These are phyloP conservation scores for Channallabes apus DNA, from an alignment of 2,797 vertebrate species.

Conservation along the genomic window DNA sequence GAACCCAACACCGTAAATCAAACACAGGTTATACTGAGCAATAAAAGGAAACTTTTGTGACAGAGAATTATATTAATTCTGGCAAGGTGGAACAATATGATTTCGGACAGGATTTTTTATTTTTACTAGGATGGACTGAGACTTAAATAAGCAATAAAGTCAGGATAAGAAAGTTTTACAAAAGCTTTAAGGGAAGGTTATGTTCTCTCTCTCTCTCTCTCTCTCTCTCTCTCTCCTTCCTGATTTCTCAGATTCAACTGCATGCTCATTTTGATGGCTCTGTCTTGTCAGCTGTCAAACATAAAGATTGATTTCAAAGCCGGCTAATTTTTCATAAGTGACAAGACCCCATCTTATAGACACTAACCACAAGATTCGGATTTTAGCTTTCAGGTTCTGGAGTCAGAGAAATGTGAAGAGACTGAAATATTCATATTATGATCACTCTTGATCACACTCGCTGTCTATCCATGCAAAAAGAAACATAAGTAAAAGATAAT, in stretches of 20 bases:
- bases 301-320: slow-evolving; percentile 57
- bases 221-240: too few relatives aligned
- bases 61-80: slow-evolving; percentile 19
- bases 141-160: slow-evolving; percentile 29
- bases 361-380: background rate
- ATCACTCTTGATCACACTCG: background rate
- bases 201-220: background rate
- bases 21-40: slow-evolving; percentile 19
- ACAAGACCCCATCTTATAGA: slow-evolving; percentile 43
- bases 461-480: background rate
- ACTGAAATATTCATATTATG: background rate
- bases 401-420: background rate
- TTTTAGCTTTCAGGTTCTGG: background rate
- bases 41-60: slow-evolving; percentile 20
- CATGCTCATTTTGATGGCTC: slow-evolving; percentile 43
- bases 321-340: slow-evolving; percentile 56
- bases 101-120: background rate
- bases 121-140: background rate
- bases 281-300: slow-evolving; percentile 56
- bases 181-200: slow-evolving; percentile 19
- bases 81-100: background rate
- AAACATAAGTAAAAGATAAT: background rate
- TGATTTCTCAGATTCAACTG: background rate
- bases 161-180: slow-evolving; percentile 28
- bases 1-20: slow-evolving; percentile 15